A percentile compares a stretch with the other conserved stretches of the same genome.
phyloP scores from a whole-genome alignment of 1,140 invertebrate species.

The Drosophila sproati region DNA sequence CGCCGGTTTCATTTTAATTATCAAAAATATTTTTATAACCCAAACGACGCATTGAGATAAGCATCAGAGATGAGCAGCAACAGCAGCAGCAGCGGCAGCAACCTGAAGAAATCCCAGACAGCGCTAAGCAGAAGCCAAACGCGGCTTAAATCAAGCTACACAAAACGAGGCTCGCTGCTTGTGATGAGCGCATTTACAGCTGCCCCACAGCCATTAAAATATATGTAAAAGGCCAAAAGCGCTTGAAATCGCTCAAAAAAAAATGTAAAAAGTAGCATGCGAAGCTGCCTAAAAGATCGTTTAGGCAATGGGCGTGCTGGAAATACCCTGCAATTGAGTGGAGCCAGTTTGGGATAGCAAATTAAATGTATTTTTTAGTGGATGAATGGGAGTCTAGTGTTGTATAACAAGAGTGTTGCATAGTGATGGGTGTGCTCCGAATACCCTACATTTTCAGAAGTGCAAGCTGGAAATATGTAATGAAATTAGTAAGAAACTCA shows the following conservation, averaged over 20 bases:
- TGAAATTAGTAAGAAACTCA: no score
- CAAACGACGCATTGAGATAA: slow-evolving; percentile 54
- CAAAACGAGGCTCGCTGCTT: slow-evolving; percentile 50
- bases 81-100: slow-evolving; percentile 4
- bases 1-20: slow-evolving; percentile 78
- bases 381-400: no score
- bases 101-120: slow-evolving; percentile 8
- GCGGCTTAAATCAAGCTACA: slow-evolving; percentile 51
- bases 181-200: slow-evolving; percentile 69
- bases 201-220: slow-evolving; percentile 63
- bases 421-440: no score
- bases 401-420: not conserved
- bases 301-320: not conserved
- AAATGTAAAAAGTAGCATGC: not conserved
- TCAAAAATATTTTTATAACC: slow-evolving; percentile 74
- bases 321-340: slow-evolving; percentile 18
- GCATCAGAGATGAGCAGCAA: slow-evolving; percentile 44
- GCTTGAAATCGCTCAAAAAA: slow-evolving; percentile 25
- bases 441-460: no score
- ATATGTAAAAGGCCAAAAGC: slow-evolving; percentile 74
- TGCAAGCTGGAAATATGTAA: no score
- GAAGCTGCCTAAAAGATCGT: slow-evolving; percentile 17
- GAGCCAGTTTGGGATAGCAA: not conserved
- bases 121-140: slow-evolving; percentile 51
- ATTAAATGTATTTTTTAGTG: not conserved